Evolutionary conservation across 2,888 invertebrate species (phyloP).

Genomic region (Nasonia oneida): DNA sequence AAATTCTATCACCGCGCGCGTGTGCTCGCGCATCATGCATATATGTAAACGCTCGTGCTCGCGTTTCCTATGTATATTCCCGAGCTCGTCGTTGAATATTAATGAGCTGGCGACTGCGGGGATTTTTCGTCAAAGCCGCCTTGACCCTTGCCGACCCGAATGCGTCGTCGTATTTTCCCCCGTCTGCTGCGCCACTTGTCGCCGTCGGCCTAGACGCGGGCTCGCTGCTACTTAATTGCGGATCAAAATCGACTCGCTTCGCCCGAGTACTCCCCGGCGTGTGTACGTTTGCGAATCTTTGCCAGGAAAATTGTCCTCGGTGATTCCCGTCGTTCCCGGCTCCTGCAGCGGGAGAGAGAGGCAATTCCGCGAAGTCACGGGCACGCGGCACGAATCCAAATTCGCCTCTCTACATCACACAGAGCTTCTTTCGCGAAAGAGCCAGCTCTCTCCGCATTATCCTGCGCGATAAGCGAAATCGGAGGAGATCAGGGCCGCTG

Average conservation of each 20-base stretch:
- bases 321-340: not conserved
- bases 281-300: too few species aligned
- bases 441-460: too few species aligned
- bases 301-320: too few species aligned
- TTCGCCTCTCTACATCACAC: too few species aligned
- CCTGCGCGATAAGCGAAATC: too few species aligned
- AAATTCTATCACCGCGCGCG: slow-evolving; percentile 4
- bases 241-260: slow-evolving; percentile 46
- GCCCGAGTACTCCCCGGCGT: not conserved
- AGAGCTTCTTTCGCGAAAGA: too few species aligned
- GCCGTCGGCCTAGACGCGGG: not conserved
- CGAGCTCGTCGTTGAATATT: slow-evolving; percentile 10
- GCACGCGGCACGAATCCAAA: too few species aligned
- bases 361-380: too few species aligned
- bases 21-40: not conserved
- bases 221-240: slow-evolving; percentile 27
- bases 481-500: too few species aligned
- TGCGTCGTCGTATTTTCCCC: not conserved
- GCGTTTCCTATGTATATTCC: slow-evolving; percentile 3
- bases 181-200: not conserved
- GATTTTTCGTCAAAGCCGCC: not conserved
- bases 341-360: too few species aligned
- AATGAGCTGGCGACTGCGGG: not conserved
- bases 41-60: not conserved
- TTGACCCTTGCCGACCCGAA: not conserved